phyloP scores from a whole-genome alignment of 2,888 invertebrate genomes.

The Ochropacha duplaris region DNA sequence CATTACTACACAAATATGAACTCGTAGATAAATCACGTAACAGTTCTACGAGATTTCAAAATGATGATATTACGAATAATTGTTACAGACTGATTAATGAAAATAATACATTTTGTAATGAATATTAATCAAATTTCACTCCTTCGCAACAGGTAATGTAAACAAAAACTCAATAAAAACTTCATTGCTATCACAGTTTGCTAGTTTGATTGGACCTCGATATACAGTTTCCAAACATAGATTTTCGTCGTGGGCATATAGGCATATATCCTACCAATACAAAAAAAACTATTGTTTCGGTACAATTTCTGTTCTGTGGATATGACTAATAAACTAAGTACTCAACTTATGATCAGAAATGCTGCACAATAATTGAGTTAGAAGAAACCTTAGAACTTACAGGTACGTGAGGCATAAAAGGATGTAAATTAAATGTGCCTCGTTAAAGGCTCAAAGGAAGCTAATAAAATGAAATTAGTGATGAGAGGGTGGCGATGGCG shows the following conservation, averaged over 20 bases:
- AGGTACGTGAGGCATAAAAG: constrained; percentile 9
- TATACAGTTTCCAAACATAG: not conserved
- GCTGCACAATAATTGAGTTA: not conserved
- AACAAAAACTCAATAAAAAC: no score
- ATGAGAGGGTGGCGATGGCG: constrained; percentile 10
- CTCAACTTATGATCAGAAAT: not conserved
- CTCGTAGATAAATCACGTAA: no score
- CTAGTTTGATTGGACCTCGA: not conserved
- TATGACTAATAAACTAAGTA: not conserved
- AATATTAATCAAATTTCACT: no score
- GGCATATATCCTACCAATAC: no score
- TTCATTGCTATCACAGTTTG: not conserved
- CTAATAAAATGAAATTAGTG: constrained; percentile 41
- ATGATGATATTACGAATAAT: not conserved
- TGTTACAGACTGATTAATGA: no score
- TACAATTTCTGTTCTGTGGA: not conserved
- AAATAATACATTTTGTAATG: no score
- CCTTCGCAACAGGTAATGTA: no score
- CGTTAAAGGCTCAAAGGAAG: constrained; percentile 25
- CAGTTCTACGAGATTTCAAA: not conserved
- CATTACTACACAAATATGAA: not conserved
- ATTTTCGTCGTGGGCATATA: not conserved
- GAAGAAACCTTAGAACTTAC: constrained; percentile 1
- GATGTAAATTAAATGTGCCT: constrained; percentile 8
- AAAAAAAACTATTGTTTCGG: no score